These are phyloP conservation scores for Corvus hawaiiensis DNA, from an alignment of 2,113 vertebrate genomes.

Conservation along the genomic window DNA sequence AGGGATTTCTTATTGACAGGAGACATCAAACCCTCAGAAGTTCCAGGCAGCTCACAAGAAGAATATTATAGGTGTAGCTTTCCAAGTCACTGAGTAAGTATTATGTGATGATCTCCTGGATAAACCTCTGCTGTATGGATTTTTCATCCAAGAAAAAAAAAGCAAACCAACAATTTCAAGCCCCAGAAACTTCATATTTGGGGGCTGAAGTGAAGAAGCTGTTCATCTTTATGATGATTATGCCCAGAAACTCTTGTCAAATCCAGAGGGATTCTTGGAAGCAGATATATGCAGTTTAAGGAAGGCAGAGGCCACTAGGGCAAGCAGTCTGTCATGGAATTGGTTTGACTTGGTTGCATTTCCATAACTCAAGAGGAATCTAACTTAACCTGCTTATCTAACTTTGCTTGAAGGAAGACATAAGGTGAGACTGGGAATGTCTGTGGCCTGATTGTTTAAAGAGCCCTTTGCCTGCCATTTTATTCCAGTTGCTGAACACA, in stretches of 20 bases:
- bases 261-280: not conserved
- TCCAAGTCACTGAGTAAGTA: not conserved
- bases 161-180: not conserved
- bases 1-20: not conserved
- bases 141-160: not conserved
- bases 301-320: not conserved
- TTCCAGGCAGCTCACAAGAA: not conserved
- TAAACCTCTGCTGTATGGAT: not conserved
- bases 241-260: not conserved
- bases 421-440: not conserved
- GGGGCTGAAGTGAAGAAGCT: not conserved
- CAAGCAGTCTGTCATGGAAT: not conserved
- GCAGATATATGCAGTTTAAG: not conserved
- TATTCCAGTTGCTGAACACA: not conserved
- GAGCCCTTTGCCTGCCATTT: not conserved
- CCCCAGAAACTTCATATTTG: not conserved
- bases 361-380: not conserved
- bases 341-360: not conserved
- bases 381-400: not conserved
- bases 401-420: not conserved
- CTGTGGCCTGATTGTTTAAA: not conserved
- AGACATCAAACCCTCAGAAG: not conserved
- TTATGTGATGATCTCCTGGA: not conserved
- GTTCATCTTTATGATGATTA: not conserved
- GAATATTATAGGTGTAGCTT: not conserved